phyloP scores from a whole-genome alignment of 2,113 vertebrate genomes.

The Pleuronectes platessa region DNA sequence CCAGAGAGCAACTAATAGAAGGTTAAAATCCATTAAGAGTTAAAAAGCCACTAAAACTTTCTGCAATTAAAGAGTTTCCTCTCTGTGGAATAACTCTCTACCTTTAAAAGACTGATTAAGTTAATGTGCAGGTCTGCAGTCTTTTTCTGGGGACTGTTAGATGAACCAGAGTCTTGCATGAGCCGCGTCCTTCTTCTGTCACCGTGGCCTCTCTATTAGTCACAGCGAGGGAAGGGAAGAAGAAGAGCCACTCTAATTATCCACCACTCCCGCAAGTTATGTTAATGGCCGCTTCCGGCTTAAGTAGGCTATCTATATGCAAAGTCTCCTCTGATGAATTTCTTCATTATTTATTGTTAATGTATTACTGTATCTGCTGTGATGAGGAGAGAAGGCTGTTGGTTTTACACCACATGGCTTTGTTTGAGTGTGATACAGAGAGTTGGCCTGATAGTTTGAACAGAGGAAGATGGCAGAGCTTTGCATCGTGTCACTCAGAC shows the following conservation, averaged over 20 bases:
- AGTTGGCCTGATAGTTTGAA: constrained; percentile 25
- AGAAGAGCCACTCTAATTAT: constrained; percentile 78
- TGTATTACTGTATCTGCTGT: constrained; percentile 76
- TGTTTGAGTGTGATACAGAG: constrained; percentile 18
- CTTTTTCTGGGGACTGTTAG: constrained; percentile 26
- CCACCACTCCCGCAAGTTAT: constrained; percentile 76
- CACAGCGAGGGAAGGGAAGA: constrained; percentile 55
- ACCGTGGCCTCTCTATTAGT: constrained; percentile 60
- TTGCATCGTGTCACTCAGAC: background rate
- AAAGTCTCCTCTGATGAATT: constrained; percentile 85
- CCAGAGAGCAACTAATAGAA: background rate
- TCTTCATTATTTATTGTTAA: constrained; percentile 87
- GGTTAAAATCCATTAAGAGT: constrained; percentile 4
- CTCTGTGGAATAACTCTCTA: background rate
- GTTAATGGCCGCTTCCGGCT: constrained; percentile 79
- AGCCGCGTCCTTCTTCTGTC: constrained; percentile 61
- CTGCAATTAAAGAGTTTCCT: background rate
- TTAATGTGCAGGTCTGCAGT: constrained; percentile 5
- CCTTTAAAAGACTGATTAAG: background rate
- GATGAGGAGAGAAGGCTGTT: constrained; percentile 67
- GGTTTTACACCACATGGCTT: constrained; percentile 48
- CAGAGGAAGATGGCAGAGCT: constrained; percentile 4
- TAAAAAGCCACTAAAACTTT: constrained; percentile 1
- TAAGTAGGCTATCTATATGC: constrained; percentile 89
- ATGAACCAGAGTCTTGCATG: constrained; percentile 27